phyloP scores from a whole-genome alignment of 2,113 vertebrate species.

The Cranoglanis bouderius region DNA sequence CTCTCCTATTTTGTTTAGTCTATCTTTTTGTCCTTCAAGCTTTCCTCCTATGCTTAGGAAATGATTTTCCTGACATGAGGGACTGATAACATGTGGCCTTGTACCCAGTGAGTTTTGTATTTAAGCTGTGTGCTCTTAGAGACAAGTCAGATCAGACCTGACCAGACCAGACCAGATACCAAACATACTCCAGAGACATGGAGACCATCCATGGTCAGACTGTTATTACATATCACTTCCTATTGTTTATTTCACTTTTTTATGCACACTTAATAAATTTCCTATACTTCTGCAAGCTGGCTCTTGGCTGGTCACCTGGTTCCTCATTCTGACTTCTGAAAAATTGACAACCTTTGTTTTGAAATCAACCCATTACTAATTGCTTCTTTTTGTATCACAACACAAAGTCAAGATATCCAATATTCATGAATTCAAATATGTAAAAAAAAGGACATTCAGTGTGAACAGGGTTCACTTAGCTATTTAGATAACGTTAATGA shows the following conservation, averaged over 20 bases:
- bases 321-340: no score
- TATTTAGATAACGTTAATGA: neutral
- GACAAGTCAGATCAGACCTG: neutral
- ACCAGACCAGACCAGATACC: neutral
- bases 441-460: neutral
- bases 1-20: neutral
- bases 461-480: neutral
- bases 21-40: neutral
- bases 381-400: neutral
- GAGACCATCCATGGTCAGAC: neutral
- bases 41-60: neutral
- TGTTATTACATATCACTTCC: neutral
- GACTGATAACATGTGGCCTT: neutral
- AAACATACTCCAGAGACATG: no score
- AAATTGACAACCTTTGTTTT: neutral
- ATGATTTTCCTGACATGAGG: neutral
- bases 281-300: neutral
- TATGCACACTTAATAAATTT: neutral
- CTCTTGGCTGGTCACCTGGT: neutral
- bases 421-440: neutral
- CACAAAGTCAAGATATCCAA: neutral
- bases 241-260: neutral
- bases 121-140: neutral
- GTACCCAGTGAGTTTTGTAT: neutral
- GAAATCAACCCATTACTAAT: neutral